Conservation (phyloP, 2,797 vertebrate species). For the Xenops minutus region DNA sequence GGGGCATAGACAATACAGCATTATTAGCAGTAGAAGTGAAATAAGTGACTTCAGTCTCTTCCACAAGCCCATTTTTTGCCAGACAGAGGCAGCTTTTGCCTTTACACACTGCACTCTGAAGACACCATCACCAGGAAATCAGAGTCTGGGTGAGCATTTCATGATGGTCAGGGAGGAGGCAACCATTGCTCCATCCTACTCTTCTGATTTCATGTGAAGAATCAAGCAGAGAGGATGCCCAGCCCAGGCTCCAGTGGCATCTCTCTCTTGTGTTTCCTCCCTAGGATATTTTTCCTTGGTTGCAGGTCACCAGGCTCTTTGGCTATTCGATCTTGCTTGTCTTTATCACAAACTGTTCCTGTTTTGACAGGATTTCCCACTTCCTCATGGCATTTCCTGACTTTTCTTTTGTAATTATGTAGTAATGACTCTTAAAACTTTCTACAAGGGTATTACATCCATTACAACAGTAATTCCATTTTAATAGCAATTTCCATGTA, state of each 20-base stretch:
- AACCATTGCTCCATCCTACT: neutral
- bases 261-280: neutral
- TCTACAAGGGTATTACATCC: constrained; percentile 17
- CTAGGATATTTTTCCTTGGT: neutral
- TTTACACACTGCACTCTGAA: neutral
- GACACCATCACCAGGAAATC: neutral
- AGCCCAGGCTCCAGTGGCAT: neutral
- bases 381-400: neutral
- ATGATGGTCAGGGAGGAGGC: neutral
- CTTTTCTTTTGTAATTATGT: constrained; percentile 26
- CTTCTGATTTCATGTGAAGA: neutral
- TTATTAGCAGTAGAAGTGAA: neutral
- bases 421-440: constrained; percentile 47
- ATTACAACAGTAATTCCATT: constrained; percentile 53
- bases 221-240: neutral
- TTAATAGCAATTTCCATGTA: constrained; percentile 59
- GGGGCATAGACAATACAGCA: rapidly evolving
- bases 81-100: neutral
- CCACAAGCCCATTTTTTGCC: neutral
- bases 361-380: neutral
- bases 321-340: neutral
- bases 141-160: neutral
- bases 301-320: neutral
- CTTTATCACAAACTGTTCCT: neutral
- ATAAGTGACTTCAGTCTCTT: neutral